Base-by-base conservation (phyloP, 2,113 vertebrate species). In the Ctenodactylus gundi region DNA sequence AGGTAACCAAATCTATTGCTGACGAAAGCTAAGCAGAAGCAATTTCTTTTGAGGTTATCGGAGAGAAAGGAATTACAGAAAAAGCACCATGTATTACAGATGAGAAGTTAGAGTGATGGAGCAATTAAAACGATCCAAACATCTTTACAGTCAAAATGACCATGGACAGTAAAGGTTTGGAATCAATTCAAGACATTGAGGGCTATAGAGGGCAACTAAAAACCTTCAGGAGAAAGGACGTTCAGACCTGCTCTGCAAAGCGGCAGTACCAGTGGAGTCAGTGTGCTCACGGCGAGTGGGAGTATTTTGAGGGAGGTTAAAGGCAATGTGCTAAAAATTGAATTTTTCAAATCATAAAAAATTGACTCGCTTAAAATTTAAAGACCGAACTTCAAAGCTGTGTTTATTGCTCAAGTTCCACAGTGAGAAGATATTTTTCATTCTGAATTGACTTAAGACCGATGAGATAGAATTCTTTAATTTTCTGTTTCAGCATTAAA, bases 361-460 rank as follows among this genome's bases (percentile, higher is more conserved):
- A 75, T 81, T 15, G 7, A 60, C 4, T 39, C 49, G 29, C 9
- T 75, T 77, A 75, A 95, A 95, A 90, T 89, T 90, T 41, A 81
- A 73, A 77, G 31, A n/a, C 41, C 75, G 27, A 89, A 84, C 25
- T 44, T 58, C 85, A 94, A 92, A 97, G 36, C 14, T 87, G 17
- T 95, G 53, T 86, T 94, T 95, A 84, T 34, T 91, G 65, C 65
- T 94, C 39, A 67, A 80, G 39, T 21, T 83, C 34, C 44, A 55
- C 86, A 72, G 34, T 89, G 60, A 86, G 68, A 70, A 80, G 70
- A 75, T 72, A 80, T 91, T 93, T 80, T 92, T 95, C 51, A 92
- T 90, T 95, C 39, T 84, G 58, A 95, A 95, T 73, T 95, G 65
- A 94, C 76, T 91, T 89, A 94, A 62, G 58, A 94, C 65, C 80